A percentile compares a stretch with the other conserved stretches of the same genome.
These are phyloP conservation scores for Apis florea DNA, from an alignment of 1,140 invertebrate species.

Conservation along the genomic window DNA sequence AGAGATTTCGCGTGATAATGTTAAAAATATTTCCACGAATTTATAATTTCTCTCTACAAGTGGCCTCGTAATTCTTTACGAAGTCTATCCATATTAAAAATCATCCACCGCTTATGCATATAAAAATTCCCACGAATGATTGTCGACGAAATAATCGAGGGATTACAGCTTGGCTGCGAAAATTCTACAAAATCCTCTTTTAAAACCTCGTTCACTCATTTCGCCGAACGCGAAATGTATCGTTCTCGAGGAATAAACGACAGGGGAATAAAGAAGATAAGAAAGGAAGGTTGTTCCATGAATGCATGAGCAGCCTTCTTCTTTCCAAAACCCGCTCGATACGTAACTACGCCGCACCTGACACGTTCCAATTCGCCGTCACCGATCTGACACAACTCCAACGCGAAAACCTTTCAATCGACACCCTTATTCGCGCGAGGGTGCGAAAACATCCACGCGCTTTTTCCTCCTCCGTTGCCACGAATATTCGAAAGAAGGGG, in stretches of 20 bases:
- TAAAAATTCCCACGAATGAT: no score
- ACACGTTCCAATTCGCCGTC: conserved; percentile 62
- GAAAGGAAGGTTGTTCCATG: not conserved
- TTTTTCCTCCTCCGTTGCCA: not conserved
- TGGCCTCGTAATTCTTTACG: no score
- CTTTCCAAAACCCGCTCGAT: not conserved
- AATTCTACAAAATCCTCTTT: not conserved
- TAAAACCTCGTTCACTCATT: not conserved
- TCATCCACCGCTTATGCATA: no score
- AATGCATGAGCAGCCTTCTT: not conserved
- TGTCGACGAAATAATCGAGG: not conserved
- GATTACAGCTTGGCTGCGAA: not conserved
- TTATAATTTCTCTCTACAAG: no score
- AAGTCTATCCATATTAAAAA: no score
- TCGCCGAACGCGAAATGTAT: not conserved
- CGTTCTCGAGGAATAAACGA: not conserved
- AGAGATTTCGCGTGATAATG: not conserved
- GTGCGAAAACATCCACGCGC: not conserved
- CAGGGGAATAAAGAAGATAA: not conserved
- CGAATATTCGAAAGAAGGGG: conserved; percentile 25
- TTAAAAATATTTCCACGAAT: no score
- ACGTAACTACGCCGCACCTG: conserved; percentile 43
- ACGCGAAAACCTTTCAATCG: conserved; percentile 57
- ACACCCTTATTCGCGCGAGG: not conserved
- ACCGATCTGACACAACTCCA: conserved; percentile 55